Percentiles rank a stretch among this genome's conserved stretches.
phyloP scores from a whole-genome alignment of 92 coral and sea anemone species.

The Palythoa grandis region DNA sequence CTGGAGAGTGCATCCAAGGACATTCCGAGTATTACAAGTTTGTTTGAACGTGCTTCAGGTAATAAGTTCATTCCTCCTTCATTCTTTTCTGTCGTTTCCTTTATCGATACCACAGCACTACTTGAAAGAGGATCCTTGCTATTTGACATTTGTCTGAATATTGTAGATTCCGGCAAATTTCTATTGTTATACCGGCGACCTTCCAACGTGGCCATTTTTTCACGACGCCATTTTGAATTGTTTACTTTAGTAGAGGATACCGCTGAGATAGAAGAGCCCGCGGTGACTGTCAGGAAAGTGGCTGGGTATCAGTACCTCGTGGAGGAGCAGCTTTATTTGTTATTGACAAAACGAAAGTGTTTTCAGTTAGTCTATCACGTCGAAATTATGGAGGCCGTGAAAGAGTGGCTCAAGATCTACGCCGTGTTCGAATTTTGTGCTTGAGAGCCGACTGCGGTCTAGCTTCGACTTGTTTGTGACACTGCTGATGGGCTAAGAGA shows the following conservation, averaged over 20 bases:
- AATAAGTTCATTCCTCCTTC: neutral
- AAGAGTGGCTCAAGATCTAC: too few species aligned
- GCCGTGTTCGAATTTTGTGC: too few species aligned
- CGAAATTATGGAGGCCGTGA: too few species aligned
- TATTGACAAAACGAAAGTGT: too few species aligned
- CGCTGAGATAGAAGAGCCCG: constrained; percentile 14
- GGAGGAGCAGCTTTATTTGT: too few species aligned
- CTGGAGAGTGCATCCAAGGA: constrained; percentile 74
- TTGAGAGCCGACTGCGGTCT: too few species aligned
- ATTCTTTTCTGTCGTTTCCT: neutral
- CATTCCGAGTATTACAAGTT: constrained; percentile 75
- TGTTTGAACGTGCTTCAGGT: neutral
- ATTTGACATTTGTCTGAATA: constrained; percentile 47
- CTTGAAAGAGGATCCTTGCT: constrained; percentile 24
- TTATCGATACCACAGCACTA: constrained; percentile 45
- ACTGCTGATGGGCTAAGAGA: too few species aligned
- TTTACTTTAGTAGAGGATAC: neutral
- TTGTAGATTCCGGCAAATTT: constrained; percentile 22
- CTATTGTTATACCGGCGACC: neutral
- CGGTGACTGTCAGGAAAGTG: neutral
- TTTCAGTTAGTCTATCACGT: too few species aligned
- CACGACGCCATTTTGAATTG: constrained; percentile 30
- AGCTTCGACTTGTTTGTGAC: too few species aligned
- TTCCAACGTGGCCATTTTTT: constrained; percentile 37
- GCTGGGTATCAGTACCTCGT: too few species aligned